Percentiles rank a stretch among this genome's conserved stretches.
Conservation (phyloP, 2,888 invertebrate genomes). For the Calliphora vomitoria region DNA sequence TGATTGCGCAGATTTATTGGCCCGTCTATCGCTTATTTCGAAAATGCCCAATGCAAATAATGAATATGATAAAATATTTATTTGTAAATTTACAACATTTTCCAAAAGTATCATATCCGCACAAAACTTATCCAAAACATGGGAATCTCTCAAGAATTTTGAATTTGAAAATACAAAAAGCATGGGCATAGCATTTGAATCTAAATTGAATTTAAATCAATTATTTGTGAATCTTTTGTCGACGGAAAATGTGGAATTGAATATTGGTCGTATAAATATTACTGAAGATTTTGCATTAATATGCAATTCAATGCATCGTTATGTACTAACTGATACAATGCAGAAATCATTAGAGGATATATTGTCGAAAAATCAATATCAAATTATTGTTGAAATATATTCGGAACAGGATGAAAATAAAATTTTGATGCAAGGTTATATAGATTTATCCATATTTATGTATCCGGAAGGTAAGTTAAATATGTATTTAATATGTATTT, state of each 20-base stretch:
- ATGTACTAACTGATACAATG: conserved; percentile 77
- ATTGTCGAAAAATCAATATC: conserved; percentile 75
- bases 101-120: conserved; percentile 74
- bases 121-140: conserved; percentile 77
- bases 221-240: conserved; percentile 73
- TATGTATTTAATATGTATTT: not conserved
- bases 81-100: conserved; percentile 77
- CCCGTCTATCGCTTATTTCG: conserved; percentile 65
- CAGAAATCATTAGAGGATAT: conserved; percentile 75
- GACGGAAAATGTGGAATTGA: conserved; percentile 75
- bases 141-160: conserved; percentile 69
- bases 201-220: conserved; percentile 54
- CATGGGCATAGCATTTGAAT: conserved; percentile 66
- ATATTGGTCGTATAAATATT: conserved; percentile 71
- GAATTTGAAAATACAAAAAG: conserved; percentile 74
- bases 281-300: conserved; percentile 76
- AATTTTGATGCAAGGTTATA: conserved; percentile 77
- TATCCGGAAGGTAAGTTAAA: conserved; percentile 79
- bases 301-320: conserved; percentile 80
- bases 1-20: conserved; percentile 60
- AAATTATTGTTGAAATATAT: conserved; percentile 78
- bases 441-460: conserved; percentile 78
- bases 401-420: conserved; percentile 68
- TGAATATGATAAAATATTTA: conserved; percentile 67
- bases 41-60: conserved; percentile 59